Evolutionary conservation across 2,797 vertebrate species (phyloP), one percentile per base, ranked within the genome.

Genomic region (Menidia menidia): DNA sequence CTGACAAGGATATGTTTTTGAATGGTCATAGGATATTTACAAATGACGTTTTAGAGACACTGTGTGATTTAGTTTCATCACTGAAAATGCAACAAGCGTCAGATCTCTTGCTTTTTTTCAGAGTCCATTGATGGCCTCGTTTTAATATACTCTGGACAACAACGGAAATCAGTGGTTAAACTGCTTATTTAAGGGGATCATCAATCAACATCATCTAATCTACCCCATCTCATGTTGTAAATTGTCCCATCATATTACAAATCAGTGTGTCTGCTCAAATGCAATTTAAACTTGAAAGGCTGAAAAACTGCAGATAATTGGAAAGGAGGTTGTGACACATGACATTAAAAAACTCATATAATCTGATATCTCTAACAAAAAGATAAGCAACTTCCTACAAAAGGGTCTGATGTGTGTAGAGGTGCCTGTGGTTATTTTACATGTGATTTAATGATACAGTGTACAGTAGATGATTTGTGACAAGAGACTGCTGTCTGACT

Each of bases 141-240:
- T 39, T 39, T 10, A 39, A 39, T 10, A 39, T 7, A 39, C 35
- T 39, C 4, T 13, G 3, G 19, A 2, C 32, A 4, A 10, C 51
- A 54, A 13, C 32, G 4, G 6, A 59, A 54, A 13, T 54, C 41
- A 19, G 19, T 19, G 48, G 8, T 41, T 35, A 16, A 68, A 30
- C 19, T 16, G 15, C 19, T 52, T 43, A 11, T 19, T 39, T 4
- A 31, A 50, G 18, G 43, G 33, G 64, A 39, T 59, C 30, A 58
- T 51, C 44, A 58, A 10, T 58, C 54, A 58, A 30, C 12, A 31
- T 11, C n/a, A 30, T 55, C 44, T 55, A 18, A 62, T 48, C 14
- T 11, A 16, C 30, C 48, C 19, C 2, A 10, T 48, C 43, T 54
- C 13, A 39, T 31, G 42, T 14, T 57, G 19, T 45, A 10, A 31